Conservation (phyloP, 35 echinoderm and acorn worm species). For the Antedon bifida region DNA sequence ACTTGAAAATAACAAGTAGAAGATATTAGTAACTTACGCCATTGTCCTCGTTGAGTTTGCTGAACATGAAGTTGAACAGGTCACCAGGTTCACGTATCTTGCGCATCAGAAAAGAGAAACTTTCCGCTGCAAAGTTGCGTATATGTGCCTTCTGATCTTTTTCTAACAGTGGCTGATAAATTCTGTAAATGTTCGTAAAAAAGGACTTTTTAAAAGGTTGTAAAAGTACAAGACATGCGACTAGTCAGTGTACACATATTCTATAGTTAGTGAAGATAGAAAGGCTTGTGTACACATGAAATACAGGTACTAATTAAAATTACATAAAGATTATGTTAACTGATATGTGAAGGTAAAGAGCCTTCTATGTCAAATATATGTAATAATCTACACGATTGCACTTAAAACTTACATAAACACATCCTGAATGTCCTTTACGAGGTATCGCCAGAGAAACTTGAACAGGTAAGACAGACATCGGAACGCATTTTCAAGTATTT, state of each 20-base stretch:
- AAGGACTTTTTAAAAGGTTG: too few relatives aligned
- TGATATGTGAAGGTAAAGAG: too few relatives aligned
- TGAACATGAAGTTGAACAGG: conserved; percentile 53
- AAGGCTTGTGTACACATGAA: too few relatives aligned
- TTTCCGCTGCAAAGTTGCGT: conserved; percentile 74
- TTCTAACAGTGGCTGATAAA: conserved; percentile 51
- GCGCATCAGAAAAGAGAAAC: conserved; percentile 88
- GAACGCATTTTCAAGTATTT: conserved; percentile 76
- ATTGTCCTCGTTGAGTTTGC: conserved; percentile 26
- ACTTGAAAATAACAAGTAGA: too few relatives aligned
- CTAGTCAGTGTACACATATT: too few relatives aligned
- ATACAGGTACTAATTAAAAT: too few relatives aligned
- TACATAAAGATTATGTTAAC: too few relatives aligned
- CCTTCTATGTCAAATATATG: too few relatives aligned
- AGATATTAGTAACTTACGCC: conserved; percentile 23
- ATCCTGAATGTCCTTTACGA: conserved; percentile 75
- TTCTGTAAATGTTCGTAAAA: conserved; percentile 29
- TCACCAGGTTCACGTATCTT: conserved; percentile 56
- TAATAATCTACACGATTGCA: too few relatives aligned
- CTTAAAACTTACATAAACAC: conserved; percentile 46
- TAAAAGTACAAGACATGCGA: too few relatives aligned
- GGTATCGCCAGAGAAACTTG: conserved; percentile 94
- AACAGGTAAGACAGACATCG: conserved; percentile 76
- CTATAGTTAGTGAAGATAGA: too few relatives aligned
- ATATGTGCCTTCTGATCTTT: conserved; percentile 53